These are phyloP conservation scores for Engraulis encrasicolus DNA, from an alignment of 2,113 vertebrate species.

Conservation along the genomic window DNA sequence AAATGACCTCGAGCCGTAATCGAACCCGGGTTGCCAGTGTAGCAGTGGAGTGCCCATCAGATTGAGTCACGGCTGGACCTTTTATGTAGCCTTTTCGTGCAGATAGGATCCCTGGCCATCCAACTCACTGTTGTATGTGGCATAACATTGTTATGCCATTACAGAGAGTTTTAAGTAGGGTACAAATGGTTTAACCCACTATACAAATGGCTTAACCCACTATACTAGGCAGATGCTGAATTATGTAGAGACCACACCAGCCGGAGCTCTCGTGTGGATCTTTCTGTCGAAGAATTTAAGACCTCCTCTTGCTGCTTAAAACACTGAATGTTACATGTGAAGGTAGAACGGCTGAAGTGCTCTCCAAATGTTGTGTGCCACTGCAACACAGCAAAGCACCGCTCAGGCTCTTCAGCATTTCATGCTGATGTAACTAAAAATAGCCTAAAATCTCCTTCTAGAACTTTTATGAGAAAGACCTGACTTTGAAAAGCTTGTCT, in stretches of 20 bases:
- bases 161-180: too few species aligned
- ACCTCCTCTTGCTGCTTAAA: background rate
- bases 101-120: too few species aligned
- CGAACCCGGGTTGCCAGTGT: too few species aligned
- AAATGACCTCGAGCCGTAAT: too few species aligned
- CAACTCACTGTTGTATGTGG: too few species aligned
- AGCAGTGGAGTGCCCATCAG: too few species aligned
- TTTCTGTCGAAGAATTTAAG: background rate
- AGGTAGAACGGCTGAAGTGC: background rate
- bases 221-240: too few species aligned
- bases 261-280: background rate
- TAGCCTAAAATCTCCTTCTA: background rate
- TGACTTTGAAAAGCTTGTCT: background rate
- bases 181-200: too few species aligned
- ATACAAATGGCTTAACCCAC: too few species aligned
- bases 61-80: too few species aligned
- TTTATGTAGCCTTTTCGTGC: too few species aligned
- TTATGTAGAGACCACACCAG: background rate
- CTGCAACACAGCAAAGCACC: background rate
- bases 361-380: background rate
- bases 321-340: background rate
- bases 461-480: background rate
- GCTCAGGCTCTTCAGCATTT: background rate
- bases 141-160: too few species aligned
- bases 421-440: background rate